phyloP scores from a whole-genome alignment of 2,113 vertebrate species.

The Dipodomys stephensi region DNA sequence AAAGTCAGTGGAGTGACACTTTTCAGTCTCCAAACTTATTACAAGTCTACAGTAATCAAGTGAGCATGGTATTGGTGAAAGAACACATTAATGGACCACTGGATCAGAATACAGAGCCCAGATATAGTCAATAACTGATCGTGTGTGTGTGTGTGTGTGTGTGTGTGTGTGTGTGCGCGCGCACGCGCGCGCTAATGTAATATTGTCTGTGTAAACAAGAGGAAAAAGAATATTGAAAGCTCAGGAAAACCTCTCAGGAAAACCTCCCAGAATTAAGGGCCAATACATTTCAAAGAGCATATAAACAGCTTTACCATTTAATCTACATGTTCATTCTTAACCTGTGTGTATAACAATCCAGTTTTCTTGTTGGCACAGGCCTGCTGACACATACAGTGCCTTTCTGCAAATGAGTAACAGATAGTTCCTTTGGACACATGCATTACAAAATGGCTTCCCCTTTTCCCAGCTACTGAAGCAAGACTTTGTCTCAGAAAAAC shows the following conservation, averaged over 20 bases:
- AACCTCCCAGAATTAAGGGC: neutral
- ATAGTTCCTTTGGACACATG: neutral
- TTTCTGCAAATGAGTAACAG: constrained; percentile 25
- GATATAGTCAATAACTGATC: too few species aligned
- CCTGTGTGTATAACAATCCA: neutral
- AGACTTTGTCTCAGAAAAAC: neutral
- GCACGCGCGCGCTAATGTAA: neutral
- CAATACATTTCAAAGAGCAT: neutral
- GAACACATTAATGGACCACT: too few species aligned
- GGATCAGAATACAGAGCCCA: too few species aligned
- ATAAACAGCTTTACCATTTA: neutral
- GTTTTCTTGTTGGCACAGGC: neutral
- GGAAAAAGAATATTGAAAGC: neutral
- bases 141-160: neutral
- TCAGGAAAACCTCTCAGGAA: neutral
- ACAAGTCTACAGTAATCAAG: too few species aligned
- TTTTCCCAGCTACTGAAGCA: neutral
- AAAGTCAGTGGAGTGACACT: too few species aligned
- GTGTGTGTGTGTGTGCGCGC: neutral
- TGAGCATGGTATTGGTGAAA: too few species aligned
- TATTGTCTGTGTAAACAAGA: neutral
- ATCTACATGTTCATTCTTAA: constrained; percentile 9
- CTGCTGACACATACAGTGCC: neutral
- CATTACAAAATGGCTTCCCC: neutral
- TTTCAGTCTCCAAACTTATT: too few species aligned